Evolutionary conservation across 2,113 vertebrate genomes (phyloP).

Genomic region (Astur gentilis): DNA sequence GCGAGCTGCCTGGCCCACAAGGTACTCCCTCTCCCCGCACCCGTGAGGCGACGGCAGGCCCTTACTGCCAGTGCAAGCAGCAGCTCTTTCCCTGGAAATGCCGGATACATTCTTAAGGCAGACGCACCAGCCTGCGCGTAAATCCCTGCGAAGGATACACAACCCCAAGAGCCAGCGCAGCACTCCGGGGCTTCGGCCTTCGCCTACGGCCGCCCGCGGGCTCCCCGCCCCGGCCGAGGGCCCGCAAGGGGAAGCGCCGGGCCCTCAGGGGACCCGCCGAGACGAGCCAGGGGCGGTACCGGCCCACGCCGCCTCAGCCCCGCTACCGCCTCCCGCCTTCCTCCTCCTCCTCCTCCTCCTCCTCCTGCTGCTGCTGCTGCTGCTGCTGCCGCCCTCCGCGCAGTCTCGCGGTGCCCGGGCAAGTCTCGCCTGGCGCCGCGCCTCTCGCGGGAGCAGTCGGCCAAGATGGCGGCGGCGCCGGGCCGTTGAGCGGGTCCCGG

Average conservation of each 20-base stretch:
- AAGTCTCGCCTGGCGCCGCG: background rate
- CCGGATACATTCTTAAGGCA: fast-evolving
- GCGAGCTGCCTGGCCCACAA: background rate
- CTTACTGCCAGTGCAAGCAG: fast-evolving
- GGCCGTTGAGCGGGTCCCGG: background rate
- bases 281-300: background rate
- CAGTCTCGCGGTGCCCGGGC: background rate
- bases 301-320: too few species aligned
- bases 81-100: background rate
- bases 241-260: too few species aligned
- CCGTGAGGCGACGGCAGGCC: background rate
- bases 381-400: too few species aligned
- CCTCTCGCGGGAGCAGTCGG: background rate
- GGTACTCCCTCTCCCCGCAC: too few species aligned
- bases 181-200: background rate
- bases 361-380: too few species aligned
- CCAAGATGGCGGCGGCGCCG: constrained; percentile 34
- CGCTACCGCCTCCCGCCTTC: too few species aligned
- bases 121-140: fast-evolving
- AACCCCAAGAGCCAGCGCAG: background rate
- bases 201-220: background rate
- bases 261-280: too few species aligned
- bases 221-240: too few species aligned
- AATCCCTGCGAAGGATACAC: background rate
- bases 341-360: background rate